A percentile compares a stretch with the other conserved stretches of the same genome.
These are phyloP conservation scores for Leptogaster cylindrica DNA, from an alignment of 2,888 invertebrate genomes.

Conservation along the genomic window DNA sequence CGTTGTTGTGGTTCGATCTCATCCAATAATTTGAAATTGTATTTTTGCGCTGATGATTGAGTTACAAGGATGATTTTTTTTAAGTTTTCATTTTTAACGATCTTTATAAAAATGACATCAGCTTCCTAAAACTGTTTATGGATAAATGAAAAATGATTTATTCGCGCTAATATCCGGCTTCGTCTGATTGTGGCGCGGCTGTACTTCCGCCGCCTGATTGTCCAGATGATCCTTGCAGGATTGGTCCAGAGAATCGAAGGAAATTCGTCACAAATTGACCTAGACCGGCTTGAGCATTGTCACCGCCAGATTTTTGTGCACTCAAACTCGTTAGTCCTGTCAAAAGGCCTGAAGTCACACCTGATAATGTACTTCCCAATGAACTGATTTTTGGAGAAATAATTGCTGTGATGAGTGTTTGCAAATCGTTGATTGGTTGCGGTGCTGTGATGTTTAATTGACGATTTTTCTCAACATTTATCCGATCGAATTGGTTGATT, in stretches of 20 bases:
- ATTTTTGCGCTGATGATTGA: constrained; percentile 24
- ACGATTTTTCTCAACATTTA: constrained; percentile 78
- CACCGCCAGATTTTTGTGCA: constrained; percentile 61
- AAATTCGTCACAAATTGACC: constrained; percentile 61
- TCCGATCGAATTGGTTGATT: constrained; percentile 71
- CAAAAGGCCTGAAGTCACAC: constrained; percentile 66
- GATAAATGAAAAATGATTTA: background rate
- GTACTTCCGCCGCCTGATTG: no score
- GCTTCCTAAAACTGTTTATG: constrained; percentile 24
- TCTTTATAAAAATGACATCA: constrained; percentile 10
- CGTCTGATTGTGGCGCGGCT: constrained; percentile 56
- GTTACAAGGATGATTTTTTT: no score
- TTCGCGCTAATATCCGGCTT: constrained; percentile 57
- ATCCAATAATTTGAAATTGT: constrained; percentile 22
- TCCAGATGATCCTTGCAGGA: constrained; percentile 61
- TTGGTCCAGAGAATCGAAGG: constrained; percentile 60
- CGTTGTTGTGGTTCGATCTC: background rate
- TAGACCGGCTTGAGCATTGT: constrained; percentile 54
- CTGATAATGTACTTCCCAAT: constrained; percentile 72
- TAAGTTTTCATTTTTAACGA: no score
- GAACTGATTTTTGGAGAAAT: constrained; percentile 75
- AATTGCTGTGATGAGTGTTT: constrained; percentile 72
- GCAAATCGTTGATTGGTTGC: constrained; percentile 68
- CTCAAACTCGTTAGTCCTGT: constrained; percentile 65
- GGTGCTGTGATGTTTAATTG: constrained; percentile 75